Evolutionary conservation across 2,797 vertebrate species (phyloP).

Genomic region (Dipus sagitta): DNA sequence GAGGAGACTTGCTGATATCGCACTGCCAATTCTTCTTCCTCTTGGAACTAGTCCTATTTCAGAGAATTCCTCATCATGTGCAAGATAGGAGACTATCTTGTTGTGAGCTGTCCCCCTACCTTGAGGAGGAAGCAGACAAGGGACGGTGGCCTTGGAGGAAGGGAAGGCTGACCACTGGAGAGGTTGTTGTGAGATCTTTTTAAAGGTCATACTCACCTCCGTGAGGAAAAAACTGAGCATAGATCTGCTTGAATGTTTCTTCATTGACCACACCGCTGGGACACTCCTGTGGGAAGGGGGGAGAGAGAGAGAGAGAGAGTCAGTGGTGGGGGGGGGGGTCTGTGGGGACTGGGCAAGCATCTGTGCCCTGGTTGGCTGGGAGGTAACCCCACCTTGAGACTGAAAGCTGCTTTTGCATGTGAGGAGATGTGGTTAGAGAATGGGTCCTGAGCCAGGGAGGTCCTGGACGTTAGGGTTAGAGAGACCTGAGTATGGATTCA

Average conservation of each 20-base stretch:
- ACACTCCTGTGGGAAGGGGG: conserved; percentile 91
- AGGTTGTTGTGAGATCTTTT: not conserved
- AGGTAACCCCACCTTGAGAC: not conserved
- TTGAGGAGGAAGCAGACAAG: not conserved
- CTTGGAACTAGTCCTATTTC: not conserved
- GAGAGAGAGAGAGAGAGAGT: conserved; percentile 1
- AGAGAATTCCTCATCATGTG: not conserved
- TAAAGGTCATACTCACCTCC: conserved; percentile 91
- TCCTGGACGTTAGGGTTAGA: not conserved
- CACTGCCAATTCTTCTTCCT: not conserved
- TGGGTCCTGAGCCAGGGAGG: not conserved
- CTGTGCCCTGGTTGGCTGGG: not conserved
- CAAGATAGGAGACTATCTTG: not conserved
- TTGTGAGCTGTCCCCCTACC: not conserved
- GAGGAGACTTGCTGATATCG: not conserved
- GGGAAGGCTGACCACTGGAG: not conserved
- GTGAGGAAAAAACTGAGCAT: conserved; percentile 98
- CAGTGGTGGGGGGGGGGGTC: not conserved
- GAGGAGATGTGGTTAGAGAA: not conserved
- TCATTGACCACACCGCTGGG: conserved; percentile 98
- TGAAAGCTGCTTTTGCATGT: not conserved
- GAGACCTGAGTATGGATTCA: not conserved
- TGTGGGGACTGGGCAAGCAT: not conserved
- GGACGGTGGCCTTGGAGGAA: not conserved
- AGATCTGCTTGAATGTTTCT: conserved; percentile 99